Conservation (phyloP, 2,888 invertebrate species). For the Andrena fulva region DNA sequence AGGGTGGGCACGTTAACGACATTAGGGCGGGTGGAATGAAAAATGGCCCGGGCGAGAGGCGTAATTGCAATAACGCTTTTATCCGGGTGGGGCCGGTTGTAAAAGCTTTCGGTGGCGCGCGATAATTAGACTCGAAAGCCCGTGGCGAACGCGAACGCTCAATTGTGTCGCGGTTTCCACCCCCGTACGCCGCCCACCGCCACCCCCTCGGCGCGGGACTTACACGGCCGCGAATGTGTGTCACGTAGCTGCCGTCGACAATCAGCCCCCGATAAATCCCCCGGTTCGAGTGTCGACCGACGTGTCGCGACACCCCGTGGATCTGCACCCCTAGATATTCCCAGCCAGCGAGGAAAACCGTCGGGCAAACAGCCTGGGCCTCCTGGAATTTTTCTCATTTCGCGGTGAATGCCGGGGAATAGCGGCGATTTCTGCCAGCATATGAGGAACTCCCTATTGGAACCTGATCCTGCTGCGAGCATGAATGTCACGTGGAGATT, state of each 20-base stretch:
- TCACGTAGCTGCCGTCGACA: slow-evolving; percentile 27
- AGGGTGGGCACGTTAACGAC: slow-evolving; percentile 16
- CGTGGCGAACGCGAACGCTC: slow-evolving; percentile 12
- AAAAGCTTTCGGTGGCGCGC: slow-evolving; percentile 17
- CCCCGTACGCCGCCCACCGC: background rate
- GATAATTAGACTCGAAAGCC: slow-evolving; percentile 47
- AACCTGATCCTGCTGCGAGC: background rate
- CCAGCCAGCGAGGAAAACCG: background rate
- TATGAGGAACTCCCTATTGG: slow-evolving; percentile 6
- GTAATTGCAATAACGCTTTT: slow-evolving; percentile 44
- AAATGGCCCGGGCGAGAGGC: background rate
- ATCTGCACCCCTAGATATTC: slow-evolving; percentile 9
- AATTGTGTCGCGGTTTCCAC: slow-evolving; percentile 21
- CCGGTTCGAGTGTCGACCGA: background rate
- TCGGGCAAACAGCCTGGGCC: background rate
- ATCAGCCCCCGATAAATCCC: slow-evolving; percentile 37
- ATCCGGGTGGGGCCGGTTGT: slow-evolving; percentile 2
- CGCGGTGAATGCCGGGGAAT: background rate
- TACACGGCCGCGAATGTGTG: slow-evolving; percentile 5
- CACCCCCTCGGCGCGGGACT: background rate
- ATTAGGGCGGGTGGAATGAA: slow-evolving; percentile 5
- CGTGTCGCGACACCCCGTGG: slow-evolving; percentile 3
- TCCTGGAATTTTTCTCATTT: slow-evolving; percentile 10
- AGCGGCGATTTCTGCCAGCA: background rate
- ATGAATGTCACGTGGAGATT: no score